Percentiles rank a stretch among this genome's conserved stretches.
Conservation (phyloP, 2,113 vertebrate species). For the Lucifuga dentata region DNA sequence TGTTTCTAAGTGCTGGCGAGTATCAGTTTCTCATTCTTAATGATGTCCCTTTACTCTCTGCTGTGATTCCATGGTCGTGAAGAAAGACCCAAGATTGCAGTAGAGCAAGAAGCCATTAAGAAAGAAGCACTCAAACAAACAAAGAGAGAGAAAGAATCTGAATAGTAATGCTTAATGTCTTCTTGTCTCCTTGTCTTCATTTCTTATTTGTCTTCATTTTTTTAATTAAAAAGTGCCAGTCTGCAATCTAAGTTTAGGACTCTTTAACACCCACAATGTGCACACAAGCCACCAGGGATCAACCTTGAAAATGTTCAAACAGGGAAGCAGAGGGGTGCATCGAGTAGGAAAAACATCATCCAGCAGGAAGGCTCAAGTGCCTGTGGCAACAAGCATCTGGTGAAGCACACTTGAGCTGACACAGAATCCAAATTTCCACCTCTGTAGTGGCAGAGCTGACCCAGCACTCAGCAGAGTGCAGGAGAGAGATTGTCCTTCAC, state of each 20-base stretch:
- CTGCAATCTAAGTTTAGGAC: too few relatives aligned
- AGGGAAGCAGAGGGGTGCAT: too few relatives aligned
- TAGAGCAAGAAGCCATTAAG: neutral
- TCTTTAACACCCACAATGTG: too few relatives aligned
- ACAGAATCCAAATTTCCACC: constrained; percentile 4
- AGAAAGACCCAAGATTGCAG: constrained; percentile 9
- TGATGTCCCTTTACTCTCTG: constrained; percentile 44
- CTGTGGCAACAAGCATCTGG: neutral
- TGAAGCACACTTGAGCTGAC: neutral
- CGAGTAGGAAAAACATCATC: neutral
- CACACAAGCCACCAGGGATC: too few relatives aligned
- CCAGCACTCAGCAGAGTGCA: neutral
- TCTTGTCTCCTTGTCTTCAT: neutral
- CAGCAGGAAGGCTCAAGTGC: neutral
- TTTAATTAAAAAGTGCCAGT: neutral
- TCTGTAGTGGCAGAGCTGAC: constrained; percentile 4
- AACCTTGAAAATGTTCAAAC: too few relatives aligned
- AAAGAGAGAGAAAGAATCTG: neutral
- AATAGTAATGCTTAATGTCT: neutral
- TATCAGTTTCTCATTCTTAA: constrained; percentile 39
- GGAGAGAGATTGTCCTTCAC: neutral
- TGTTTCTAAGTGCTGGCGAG: constrained; percentile 46
- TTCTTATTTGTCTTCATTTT: neutral
- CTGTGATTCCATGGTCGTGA: constrained; percentile 10
- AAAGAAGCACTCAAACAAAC: constrained; percentile 4